Evolutionary conservation across 2,113 vertebrate species (phyloP), one percentile per base, ranked within the genome.

Genomic region (Nannobrachium achirus): DNA sequence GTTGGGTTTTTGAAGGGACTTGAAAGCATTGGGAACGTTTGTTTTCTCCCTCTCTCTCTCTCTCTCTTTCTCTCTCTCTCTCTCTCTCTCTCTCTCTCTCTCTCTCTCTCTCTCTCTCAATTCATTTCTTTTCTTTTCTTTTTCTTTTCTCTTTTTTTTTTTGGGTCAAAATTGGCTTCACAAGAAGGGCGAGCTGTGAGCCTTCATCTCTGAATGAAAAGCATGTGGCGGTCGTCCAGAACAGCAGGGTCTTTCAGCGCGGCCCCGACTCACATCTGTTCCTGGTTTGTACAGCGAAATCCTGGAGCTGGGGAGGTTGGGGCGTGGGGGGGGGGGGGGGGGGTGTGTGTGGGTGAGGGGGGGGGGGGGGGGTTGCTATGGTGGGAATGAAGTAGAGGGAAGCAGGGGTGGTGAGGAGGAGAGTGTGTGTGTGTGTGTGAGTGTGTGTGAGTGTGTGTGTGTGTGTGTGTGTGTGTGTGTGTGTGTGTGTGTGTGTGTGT

Each of bases 131-230:
- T 33, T 33, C 25, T 33, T 33, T 33, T 33, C 25, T 33, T 33
- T 33, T 66, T 50, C 62, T 53, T 58, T 45, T 64, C 61, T 59
- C 13, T 70, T 75, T 74, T 79, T 68, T 80, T 86, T 79, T 70
- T 81, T 75, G 39, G 25, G 25, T 33, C 25, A 33, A 83, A 89
- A 82, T 87, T 89, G 89, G 90, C 90, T 93, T 86, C 87, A 92
- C 89, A 90, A 91, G 91, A 91, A 92, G 89, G 25, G 89, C 71
- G 79, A 90, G 82, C 88, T 90, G 80, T 86, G 90, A 91, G 89
- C 90, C 93, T 93, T 93, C 89, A 92, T 94, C 92, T 94, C 89
- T 92, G 89, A 94, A 93, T 93, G 92, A 92, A 89, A 93, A 91
- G 90, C 92, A 92, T 93, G 92, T 93, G 93, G 92, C 91, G 88